Evolutionary conservation across 2,888 invertebrate genomes (phyloP).

Genomic region (Eustalomyia histrio): DNA sequence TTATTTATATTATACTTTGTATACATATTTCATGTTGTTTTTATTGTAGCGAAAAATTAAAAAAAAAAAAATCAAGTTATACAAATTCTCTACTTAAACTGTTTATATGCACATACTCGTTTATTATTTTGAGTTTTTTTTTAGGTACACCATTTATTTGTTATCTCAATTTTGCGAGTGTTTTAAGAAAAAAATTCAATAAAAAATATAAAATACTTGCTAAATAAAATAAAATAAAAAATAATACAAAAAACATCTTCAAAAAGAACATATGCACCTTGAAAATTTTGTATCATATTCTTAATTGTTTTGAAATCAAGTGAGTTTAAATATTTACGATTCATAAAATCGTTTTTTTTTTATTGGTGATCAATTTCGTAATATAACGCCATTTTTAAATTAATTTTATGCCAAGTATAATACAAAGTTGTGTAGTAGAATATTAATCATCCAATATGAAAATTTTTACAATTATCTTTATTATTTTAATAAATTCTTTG

Average conservation of each 20-base stretch:
- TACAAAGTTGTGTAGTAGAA: too few species aligned
- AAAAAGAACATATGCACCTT: neutral
- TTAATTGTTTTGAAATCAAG: neutral
- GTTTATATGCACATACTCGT: neutral
- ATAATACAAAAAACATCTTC: neutral
- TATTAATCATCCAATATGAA: too few species aligned
- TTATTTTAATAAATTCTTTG: too few species aligned
- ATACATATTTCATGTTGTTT: too few species aligned
- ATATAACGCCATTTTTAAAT: constrained; percentile 51
- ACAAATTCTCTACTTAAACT: constrained; percentile 19
- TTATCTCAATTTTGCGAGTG: constrained; percentile 28
- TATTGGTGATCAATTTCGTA: constrained; percentile 47
- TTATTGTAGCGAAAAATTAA: constrained; percentile 3
- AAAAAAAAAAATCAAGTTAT: constrained; percentile 23
- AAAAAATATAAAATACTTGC: constrained; percentile 1
- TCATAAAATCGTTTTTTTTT: constrained; percentile 21
- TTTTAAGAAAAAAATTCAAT: constrained; percentile 14
- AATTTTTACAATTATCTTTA: too few species aligned
- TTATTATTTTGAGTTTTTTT: neutral
- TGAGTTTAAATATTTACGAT: neutral
- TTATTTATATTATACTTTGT: constrained; percentile 1
- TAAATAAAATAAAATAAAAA: constrained; percentile 5
- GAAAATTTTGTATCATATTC: neutral
- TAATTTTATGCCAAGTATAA: neutral
- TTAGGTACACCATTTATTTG: constrained; percentile 12